Evolutionary conservation across 2,113 vertebrate genomes (phyloP).

Genomic region (Phrynocephalus versicolor): DNA sequence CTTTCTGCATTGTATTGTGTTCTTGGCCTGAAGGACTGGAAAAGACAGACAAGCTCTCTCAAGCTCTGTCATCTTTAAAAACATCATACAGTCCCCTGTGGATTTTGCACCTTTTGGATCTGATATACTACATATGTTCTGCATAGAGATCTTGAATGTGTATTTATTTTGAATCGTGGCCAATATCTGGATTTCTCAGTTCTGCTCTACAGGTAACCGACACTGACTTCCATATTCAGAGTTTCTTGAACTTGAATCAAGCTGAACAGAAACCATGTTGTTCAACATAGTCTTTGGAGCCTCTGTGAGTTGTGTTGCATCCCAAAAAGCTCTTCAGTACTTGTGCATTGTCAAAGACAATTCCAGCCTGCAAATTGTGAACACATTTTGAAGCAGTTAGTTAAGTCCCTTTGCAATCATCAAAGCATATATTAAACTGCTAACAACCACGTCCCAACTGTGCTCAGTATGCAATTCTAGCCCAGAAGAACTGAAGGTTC

Average conservation of each 20-base stretch:
- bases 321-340: not conserved
- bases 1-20: conserved; percentile 26
- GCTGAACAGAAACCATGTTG: not conserved
- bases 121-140: conserved; percentile 22
- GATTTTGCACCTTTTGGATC: not conserved
- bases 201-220: conserved; percentile 20
- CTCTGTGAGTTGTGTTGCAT: not conserved
- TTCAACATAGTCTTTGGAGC: not conserved
- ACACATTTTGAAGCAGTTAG: not conserved
- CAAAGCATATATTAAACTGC: not conserved
- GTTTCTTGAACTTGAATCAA: conserved; percentile 39
- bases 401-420: not conserved
- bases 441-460: not conserved
- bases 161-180: conserved; percentile 47
- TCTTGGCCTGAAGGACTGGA: conserved; percentile 24
- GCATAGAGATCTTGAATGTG: not conserved
- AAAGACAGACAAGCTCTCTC: conserved; percentile 46
- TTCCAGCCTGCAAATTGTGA: not conserved
- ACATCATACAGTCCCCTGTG: not conserved
- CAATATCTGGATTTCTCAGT: conserved; percentile 18
- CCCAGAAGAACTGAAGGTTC: not conserved
- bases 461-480: not conserved
- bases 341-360: conserved; percentile 13
- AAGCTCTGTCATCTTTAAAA: conserved; percentile 39
- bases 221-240: conserved; percentile 20